Percentiles rank a stretch among this genome's conserved stretches.
Evolutionary conservation across 2,113 vertebrate species (phyloP).

Genomic region (Gavia stellata): DNA sequence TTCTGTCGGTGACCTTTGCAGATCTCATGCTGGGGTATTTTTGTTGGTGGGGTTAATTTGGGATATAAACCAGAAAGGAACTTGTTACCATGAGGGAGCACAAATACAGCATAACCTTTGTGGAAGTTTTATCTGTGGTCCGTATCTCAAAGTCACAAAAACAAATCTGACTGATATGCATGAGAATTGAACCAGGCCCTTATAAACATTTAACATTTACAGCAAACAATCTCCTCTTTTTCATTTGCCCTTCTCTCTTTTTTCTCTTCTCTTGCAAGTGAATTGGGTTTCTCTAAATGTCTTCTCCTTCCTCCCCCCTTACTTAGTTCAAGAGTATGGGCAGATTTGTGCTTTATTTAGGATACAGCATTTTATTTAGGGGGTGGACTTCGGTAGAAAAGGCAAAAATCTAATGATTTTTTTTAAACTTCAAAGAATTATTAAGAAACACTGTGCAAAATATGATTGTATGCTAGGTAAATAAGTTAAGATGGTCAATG

Average conservation of each 20-base stretch:
- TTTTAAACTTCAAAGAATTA: background rate
- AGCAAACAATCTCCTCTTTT: background rate
- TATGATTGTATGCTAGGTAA: background rate
- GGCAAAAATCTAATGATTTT: background rate
- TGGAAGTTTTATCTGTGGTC: background rate
- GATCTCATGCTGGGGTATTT: constrained; percentile 1
- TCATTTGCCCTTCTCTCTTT: background rate
- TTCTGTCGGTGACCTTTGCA: background rate
- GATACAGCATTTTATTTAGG: background rate
- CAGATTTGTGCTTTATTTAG: background rate
- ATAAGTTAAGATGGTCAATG: background rate
- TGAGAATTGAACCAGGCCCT: background rate
- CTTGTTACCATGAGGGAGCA: background rate
- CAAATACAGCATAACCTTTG: background rate
- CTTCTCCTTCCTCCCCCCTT: background rate
- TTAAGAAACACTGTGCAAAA: background rate
- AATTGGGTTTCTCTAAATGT: background rate
- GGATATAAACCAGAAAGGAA: background rate
- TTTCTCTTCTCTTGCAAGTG: background rate
- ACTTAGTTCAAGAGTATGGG: background rate
- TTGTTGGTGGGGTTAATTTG: constrained; percentile 32
- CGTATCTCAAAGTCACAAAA: background rate
- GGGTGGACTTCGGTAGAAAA: background rate
- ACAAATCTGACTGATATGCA: background rate
- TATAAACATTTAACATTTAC: background rate